Percentiles rank a stretch among this genome's conserved stretches.
Evolutionary conservation across 2,113 vertebrate species (phyloP).

Genomic region (Ciconia stormi): DNA sequence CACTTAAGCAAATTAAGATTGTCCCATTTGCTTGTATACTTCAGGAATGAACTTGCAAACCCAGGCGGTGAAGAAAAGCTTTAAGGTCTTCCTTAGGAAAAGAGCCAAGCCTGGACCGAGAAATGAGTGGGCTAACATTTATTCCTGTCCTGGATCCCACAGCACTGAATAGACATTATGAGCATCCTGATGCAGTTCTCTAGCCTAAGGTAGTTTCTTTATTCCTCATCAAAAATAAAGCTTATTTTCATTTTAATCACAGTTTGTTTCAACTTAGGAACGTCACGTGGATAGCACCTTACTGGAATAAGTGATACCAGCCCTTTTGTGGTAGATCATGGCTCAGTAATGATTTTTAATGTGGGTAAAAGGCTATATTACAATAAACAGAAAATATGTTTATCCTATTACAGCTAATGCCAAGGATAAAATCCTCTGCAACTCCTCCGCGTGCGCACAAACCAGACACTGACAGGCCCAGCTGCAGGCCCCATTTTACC

Average conservation of each 20-base stretch:
- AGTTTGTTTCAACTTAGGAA: not conserved
- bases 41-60: not conserved
- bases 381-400: conserved; percentile 47
- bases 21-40: not conserved
- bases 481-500: conserved; percentile 5
- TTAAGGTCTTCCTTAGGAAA: not conserved
- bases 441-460: not conserved
- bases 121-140: not conserved
- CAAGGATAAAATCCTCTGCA: conserved; percentile 30
- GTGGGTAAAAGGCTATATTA: conserved; percentile 22
- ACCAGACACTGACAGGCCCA: conserved; percentile 22
- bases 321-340: not conserved
- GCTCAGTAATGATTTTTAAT: conserved; percentile 39
- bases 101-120: not conserved
- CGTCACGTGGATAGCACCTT: not conserved
- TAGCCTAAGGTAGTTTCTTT: not conserved
- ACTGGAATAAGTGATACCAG: conserved; percentile 17
- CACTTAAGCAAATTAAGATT: not conserved
- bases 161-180: not conserved
- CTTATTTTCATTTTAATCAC: not conserved
- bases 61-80: not conserved
- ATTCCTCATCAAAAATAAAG: not conserved
- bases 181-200: not conserved
- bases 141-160: not conserved
- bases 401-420: conserved; percentile 43